Evolutionary conservation across 1,140 invertebrate species (phyloP), one percentile per base, ranked within the genome.

Genomic region (Ridgeia piscesae): DNA sequence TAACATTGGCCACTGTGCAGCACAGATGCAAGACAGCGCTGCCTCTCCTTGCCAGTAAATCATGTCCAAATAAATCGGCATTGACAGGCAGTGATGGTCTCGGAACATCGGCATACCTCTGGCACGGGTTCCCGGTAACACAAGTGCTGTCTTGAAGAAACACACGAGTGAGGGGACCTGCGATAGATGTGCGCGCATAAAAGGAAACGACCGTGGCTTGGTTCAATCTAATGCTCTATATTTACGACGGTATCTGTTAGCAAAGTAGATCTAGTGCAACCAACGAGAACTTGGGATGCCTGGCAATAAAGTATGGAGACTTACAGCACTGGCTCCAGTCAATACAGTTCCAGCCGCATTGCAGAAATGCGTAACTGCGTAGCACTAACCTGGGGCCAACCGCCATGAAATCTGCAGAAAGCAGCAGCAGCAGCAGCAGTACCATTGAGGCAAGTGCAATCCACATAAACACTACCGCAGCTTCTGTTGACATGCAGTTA

Each of bases 371-470:
- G 2, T 4, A 77, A 77, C 58, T 77, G 58, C 27, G 58, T 77
- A 77, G 58, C 58, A 77, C 58, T 77, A 77, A 77, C 58, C 58
- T 77, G 58, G 58, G 58, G 58, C 58, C 58, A 77, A 21, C 58
- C 58, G 58, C 58, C 58, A 77, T 77, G 58, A 77, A 77, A 77
- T 77, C 58, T 77, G 58, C 11, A 77, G 58, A 77, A 77, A 77
- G 17, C 58, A 77, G 58, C 58, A 77, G 58, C 58, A 77, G 58
- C 58, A 77, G 58, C 58, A 77, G 58, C 58, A 21, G 58, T 31
- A 77, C 58, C 58, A 77, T 77, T 77, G 58, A 77, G 58, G 58
- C 58, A 77, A 77, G 58, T 77, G 58, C 58, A 77, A 77, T 77
- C 58, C 58, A 77, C 58, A 77, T 77, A 77, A 77, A 77, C 58